phyloP scores from a whole-genome alignment of 2,888 invertebrate genomes.

The Polydrusus cervinus region DNA sequence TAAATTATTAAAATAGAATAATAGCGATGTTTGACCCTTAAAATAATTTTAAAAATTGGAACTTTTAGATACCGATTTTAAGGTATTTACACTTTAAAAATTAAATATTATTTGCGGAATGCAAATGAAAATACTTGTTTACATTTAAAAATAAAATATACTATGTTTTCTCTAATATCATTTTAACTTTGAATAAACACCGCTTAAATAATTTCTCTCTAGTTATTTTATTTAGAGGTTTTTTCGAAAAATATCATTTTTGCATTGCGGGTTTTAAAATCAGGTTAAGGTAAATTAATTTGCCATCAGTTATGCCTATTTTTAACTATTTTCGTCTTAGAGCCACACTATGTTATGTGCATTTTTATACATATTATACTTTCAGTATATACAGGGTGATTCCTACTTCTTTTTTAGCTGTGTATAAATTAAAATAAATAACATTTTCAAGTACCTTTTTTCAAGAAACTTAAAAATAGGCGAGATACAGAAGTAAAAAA shows the following conservation, averaged over 20 bases:
- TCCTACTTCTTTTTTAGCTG: no score
- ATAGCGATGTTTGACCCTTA: no score
- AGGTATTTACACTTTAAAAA: constrained; percentile 24
- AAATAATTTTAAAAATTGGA: neutral
- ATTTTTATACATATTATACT: no score
- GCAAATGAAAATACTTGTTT: constrained; percentile 41
- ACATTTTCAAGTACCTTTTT: no score
- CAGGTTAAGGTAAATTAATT: constrained; percentile 13
- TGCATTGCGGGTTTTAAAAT: constrained; percentile 19
- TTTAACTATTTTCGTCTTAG: neutral
- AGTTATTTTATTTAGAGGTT: constrained; percentile 28
- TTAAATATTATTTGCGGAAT: constrained; percentile 30
- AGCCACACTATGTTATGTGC: no score
- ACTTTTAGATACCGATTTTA: no score
- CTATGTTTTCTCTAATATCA: constrained; percentile 32
- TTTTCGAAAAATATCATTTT: constrained; percentile 26
- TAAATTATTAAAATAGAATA: no score
- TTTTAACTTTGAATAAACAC: constrained; percentile 29
- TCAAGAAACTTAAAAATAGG: no score
- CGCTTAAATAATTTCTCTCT: constrained; percentile 30
- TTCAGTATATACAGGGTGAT: no score
- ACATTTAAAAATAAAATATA: constrained; percentile 35
- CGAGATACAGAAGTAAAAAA: no score
- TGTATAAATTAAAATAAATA: no score
- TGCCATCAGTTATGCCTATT: neutral